Percentiles rank a stretch among this genome's conserved stretches.
Evolutionary conservation across 2,113 vertebrate genomes (phyloP).

Genomic region (Danionella cerebrum): DNA sequence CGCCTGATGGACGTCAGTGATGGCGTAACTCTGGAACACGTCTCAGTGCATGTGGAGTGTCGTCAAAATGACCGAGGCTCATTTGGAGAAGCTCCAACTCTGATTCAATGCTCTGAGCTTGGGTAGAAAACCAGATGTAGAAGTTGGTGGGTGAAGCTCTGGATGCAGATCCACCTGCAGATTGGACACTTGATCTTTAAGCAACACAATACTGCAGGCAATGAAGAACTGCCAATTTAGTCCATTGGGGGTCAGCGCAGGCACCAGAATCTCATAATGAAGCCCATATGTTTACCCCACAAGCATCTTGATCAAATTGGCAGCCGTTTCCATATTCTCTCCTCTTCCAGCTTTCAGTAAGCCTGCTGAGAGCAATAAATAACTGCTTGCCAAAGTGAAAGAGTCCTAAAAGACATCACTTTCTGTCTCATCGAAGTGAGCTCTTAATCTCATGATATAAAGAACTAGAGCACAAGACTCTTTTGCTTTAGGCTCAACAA

Average conservation of each 20-base stretch:
- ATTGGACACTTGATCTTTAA: background rate
- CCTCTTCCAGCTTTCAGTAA: background rate
- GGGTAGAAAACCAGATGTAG: too few relatives aligned
- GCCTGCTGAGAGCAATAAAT: slow-evolving; percentile 11
- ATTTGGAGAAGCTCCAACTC: background rate
- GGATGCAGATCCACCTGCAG: slow-evolving; percentile 4
- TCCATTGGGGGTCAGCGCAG: slow-evolving; percentile 13
- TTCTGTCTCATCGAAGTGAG: background rate
- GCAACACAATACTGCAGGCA: too few relatives aligned
- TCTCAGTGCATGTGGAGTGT: slow-evolving; percentile 5
- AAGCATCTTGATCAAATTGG: slow-evolving; percentile 17
- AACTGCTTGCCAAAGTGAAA: background rate
- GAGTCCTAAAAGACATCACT: background rate
- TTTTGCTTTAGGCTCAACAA: too few relatives aligned
- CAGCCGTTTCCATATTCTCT: slow-evolving; percentile 1
- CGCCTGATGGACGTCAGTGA: slow-evolving; percentile 37
- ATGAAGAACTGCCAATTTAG: background rate
- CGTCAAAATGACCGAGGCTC: slow-evolving; percentile 20
- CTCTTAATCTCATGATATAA: background rate
- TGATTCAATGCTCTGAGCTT: background rate
- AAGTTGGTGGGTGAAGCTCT: too few relatives aligned
- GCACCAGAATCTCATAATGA: background rate
- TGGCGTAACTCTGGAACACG: slow-evolving; percentile 14
- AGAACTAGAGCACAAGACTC: too few relatives aligned
- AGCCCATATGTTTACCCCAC: slow-evolving; percentile 12